These are phyloP conservation scores for Gymnocephalus cernua DNA, from an alignment of 2,113 vertebrate species.

Conservation along the genomic window DNA sequence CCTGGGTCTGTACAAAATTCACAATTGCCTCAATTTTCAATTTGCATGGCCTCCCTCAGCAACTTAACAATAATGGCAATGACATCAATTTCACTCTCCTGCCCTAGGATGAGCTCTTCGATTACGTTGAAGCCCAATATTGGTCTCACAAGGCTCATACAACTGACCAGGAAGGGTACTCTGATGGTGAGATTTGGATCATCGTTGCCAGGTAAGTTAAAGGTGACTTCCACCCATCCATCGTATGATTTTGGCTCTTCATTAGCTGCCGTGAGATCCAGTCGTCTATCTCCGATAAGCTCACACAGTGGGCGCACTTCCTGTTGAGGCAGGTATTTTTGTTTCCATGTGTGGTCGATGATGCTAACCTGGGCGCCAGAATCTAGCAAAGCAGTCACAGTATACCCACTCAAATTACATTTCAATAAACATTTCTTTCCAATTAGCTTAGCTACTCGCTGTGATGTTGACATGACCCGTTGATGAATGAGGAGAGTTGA, in stretches of 20 bases:
- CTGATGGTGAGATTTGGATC: background rate
- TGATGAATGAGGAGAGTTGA: too few relatives aligned
- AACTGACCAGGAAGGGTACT: constrained; percentile 16
- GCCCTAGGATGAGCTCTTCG: background rate
- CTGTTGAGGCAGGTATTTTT: too few relatives aligned
- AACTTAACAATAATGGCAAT: background rate
- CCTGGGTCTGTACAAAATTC: constrained; percentile 2
- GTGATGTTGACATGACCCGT: too few relatives aligned
- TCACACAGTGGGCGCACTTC: too few relatives aligned
- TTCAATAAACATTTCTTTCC: background rate
- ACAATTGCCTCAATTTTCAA: background rate
- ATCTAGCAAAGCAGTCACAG: background rate
- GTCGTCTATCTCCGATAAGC: too few relatives aligned
- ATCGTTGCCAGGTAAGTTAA: constrained; percentile 11
- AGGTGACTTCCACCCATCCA: constrained; percentile 5
- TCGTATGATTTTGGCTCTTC: background rate
- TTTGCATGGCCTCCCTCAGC: background rate
- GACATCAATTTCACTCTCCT: background rate
- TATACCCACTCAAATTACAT: constrained; percentile 15
- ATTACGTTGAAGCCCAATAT: background rate
- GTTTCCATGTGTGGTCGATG: too few relatives aligned
- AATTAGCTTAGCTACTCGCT: too few relatives aligned
- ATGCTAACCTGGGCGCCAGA: too few relatives aligned
- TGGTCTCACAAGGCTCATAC: background rate
- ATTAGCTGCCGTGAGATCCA: too few relatives aligned